phyloP scores from a whole-genome alignment of 2,113 vertebrate species.

The Nothobranchius furzeri region DNA sequence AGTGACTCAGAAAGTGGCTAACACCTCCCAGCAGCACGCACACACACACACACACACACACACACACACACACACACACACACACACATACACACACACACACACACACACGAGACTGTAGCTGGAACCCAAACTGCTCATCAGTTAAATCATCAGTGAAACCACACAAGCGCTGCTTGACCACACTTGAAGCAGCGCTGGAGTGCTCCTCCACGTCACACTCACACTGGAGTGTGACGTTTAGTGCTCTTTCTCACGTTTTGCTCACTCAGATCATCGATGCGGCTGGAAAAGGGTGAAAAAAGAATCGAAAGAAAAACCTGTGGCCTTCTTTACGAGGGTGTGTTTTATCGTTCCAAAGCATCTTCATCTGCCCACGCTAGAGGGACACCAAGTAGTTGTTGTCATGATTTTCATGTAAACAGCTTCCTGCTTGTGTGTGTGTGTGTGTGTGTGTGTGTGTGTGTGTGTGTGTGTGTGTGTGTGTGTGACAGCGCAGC shows the following conservation, averaged over 20 bases:
- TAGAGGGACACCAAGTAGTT: not conserved
- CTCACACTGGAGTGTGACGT: slow-evolving; percentile 38
- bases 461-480: too few species aligned
- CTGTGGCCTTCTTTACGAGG: slow-evolving; percentile 30
- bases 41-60: too few species aligned
- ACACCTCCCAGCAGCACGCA: too few species aligned
- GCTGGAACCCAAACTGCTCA: slow-evolving; percentile 57
- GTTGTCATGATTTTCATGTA: not conserved
- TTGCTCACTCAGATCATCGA: slow-evolving; percentile 42
- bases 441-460: not conserved
- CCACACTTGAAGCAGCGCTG: slow-evolving; percentile 55
- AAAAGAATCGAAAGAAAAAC: slow-evolving; percentile 49
- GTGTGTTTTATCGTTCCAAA: slow-evolving; percentile 19
- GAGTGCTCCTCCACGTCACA: slow-evolving; percentile 45
- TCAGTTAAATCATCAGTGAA: slow-evolving; percentile 61
- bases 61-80: not conserved
- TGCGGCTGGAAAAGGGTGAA: slow-evolving; percentile 21
- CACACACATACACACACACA: not conserved
- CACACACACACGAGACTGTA: slow-evolving; percentile 25
- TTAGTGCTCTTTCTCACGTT: slow-evolving; percentile 52
- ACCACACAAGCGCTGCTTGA: slow-evolving; percentile 62
- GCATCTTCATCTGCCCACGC: not conserved
- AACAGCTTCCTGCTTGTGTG: not conserved
- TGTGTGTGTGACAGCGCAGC: slow-evolving; percentile 1
- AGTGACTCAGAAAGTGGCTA: too few species aligned